Base-by-base conservation (phyloP, 2,888 invertebrate species). In the Lutraria lutraria region DNA sequence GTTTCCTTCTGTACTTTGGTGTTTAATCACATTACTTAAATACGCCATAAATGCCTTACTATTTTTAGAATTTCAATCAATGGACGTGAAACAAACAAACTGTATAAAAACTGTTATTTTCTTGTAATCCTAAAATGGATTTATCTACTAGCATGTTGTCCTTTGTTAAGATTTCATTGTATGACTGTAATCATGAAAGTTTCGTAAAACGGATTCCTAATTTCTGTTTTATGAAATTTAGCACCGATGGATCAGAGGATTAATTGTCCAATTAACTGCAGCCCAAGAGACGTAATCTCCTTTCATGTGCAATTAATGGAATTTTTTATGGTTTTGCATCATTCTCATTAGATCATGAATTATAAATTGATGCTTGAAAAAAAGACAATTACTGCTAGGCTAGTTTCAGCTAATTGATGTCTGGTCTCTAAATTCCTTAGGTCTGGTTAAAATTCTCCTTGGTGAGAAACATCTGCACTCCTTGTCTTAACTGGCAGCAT, bases 381-480 rank as follows among this genome's bases (percentile, higher is more conserved):
- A 76, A 76, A 76, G 76, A 76, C 31, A 31, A 34, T 76, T 31
- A 31, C 76, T 25, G 63, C 25, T 25, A 8, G n/a, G n/a, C 63
- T 68, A 25, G 63, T 68, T n/a, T 68, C 63, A 68, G 12, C 43
- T 43, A 43, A 25, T 12, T 25, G 13, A 68, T n/a, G 63, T 25
- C 63, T n/a, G 63, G 63, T 68, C n/a, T 68, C 63, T 68, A 68
- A 68, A 68, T 68, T 68, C 63, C 63, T 68, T 25, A 25, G 63
- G 63, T 68, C 63, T 68, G 25, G 63, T 68, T 25, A 25, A 60
- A 68, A 25, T 13, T 13, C 63, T 68, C 63, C 25, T 68, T 68
- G n/a, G 63, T 60, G 12, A 68, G 25, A 43, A n/a, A 68, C 25
- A 68, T 12, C 63, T 68, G 63, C 25, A 43, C 43, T 43, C 43